phyloP scores from a whole-genome alignment of 2,113 vertebrate species.

The Pseudorectes ferrugineus region DNA sequence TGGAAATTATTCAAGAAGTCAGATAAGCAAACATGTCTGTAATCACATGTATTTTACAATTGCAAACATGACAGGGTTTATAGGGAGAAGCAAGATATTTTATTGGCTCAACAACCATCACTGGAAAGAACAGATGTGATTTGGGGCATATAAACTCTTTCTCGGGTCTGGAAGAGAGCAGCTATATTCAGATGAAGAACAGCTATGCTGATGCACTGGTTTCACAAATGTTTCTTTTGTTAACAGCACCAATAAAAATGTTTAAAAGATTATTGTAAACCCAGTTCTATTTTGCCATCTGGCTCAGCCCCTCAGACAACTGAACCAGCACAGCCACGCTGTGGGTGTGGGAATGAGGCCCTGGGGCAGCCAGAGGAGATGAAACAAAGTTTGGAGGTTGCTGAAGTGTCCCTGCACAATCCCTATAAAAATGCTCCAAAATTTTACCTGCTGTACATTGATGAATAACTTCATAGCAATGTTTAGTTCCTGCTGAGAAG shows the following conservation, averaged over 20 bases:
- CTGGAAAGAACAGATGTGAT: conserved; percentile 1
- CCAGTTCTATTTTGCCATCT: not conserved
- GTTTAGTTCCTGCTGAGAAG: not conserved
- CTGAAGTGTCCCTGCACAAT: not conserved
- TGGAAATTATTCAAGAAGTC: not conserved
- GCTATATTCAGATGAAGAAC: not conserved
- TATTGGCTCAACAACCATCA: not conserved
- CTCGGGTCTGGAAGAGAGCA: not conserved
- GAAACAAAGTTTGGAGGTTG: not conserved
- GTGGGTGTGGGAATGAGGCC: not conserved
- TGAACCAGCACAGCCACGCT: not conserved
- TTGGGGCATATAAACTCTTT: not conserved
- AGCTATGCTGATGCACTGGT: not conserved
- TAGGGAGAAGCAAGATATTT: not conserved
- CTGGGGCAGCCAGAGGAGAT: not conserved
- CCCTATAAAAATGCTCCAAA: not conserved
- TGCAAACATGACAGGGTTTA: not conserved
- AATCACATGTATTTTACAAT: not conserved
- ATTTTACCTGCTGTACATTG: not conserved
- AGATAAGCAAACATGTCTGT: not conserved
- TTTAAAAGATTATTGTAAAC: not conserved
- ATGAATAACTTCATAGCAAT: not conserved
- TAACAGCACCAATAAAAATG: not conserved
- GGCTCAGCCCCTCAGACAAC: not conserved
- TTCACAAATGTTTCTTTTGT: not conserved